Percentiles rank a stretch among this genome's conserved stretches.
Conservation (phyloP, 2,113 vertebrate genomes). For the Oophaga pumilio region DNA sequence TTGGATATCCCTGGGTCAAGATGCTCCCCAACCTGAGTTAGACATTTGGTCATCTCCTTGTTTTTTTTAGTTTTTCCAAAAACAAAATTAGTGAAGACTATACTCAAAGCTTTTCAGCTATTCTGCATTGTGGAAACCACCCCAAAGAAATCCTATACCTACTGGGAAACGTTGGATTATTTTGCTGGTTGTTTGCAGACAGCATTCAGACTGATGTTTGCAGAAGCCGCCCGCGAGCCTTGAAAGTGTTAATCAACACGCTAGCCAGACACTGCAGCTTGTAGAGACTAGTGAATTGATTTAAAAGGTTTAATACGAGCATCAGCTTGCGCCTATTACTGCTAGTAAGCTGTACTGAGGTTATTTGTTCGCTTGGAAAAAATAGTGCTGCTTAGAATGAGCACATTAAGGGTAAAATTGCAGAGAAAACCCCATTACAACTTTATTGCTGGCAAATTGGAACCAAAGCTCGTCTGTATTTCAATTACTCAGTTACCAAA, state of each 20-base stretch:
- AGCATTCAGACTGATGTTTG: not conserved
- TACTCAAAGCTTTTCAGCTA: not conserved
- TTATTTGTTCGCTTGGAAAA: constrained; percentile 94
- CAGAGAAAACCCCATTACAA: constrained; percentile 97
- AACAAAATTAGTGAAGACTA: not conserved
- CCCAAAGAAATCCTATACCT: not conserved
- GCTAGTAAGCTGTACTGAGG: constrained; percentile 93
- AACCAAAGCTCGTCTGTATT: constrained; percentile 96
- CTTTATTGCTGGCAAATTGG: constrained; percentile 97
- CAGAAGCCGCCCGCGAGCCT: constrained; percentile 22
- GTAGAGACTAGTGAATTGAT: constrained; percentile 91
- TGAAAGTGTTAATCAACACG: constrained; percentile 65
- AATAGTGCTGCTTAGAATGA: constrained; percentile 94
- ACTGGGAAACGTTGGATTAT: not conserved
- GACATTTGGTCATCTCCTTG: not conserved
- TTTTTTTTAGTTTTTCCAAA: not conserved
- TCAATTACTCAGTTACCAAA: constrained; percentile 96
- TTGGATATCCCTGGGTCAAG: not conserved
- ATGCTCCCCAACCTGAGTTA: not conserved
- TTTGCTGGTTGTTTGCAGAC: not conserved
- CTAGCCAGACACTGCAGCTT: constrained; percentile 89
- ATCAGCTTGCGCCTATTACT: constrained; percentile 93
- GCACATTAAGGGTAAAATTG: constrained; percentile 96
- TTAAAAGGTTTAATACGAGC: constrained; percentile 93
- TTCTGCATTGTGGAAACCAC: not conserved